Conservation (phyloP, 2,797 vertebrate genomes). For the Malurus leucopterus region DNA sequence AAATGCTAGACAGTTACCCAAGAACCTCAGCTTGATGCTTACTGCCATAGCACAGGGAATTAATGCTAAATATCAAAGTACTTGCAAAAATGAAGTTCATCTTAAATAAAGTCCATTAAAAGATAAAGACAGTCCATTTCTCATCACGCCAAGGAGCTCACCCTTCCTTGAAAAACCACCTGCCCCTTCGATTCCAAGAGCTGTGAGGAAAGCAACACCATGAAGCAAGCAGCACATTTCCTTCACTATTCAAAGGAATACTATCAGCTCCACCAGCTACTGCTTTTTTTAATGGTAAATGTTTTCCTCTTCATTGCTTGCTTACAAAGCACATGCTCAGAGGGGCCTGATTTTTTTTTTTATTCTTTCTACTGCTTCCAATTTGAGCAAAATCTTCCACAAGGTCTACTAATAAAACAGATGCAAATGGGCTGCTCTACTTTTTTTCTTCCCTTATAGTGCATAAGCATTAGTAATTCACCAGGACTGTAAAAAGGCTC, state of each 20-base stretch:
- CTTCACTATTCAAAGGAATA: background rate
- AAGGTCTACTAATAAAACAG: background rate
- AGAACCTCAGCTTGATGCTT: background rate
- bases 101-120: background rate
- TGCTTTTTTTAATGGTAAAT: background rate
- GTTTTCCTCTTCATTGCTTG: constrained; percentile 15
- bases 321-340: background rate
- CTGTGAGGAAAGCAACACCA: background rate
- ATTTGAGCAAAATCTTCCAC: background rate
- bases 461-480: background rate
- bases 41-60: background rate
- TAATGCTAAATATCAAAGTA: background rate
- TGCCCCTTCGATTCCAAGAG: background rate
- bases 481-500: background rate
- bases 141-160: background rate
- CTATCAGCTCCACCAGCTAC: background rate
- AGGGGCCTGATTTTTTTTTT: background rate
- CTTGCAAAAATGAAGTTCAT: constrained; percentile 18
- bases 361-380: background rate
- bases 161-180: background rate
- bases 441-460: background rate
- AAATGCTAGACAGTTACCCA: background rate
- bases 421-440: background rate
- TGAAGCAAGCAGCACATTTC: background rate
- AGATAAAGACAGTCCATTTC: background rate